Percentiles rank a stretch among this genome's conserved stretches.
These are phyloP conservation scores for Ptyas mucosa DNA, from an alignment of 2,113 vertebrate species.

Conservation along the genomic window DNA sequence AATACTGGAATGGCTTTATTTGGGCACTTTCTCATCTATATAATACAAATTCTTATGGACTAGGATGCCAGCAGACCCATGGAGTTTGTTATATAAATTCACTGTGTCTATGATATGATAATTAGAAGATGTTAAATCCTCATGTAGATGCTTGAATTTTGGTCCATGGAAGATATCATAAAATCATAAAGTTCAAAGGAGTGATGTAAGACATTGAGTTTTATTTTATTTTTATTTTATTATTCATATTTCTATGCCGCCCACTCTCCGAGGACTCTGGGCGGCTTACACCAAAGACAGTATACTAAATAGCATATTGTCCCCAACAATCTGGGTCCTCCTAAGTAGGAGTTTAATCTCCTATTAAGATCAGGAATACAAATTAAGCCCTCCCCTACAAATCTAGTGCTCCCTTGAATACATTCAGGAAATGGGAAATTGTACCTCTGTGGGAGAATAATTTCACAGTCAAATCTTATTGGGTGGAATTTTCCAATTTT, in stretches of 20 bases:
- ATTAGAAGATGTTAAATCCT: background rate
- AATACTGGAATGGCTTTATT: background rate
- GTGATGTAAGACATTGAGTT: background rate
- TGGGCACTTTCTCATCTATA: background rate
- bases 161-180: background rate
- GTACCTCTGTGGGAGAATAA: background rate
- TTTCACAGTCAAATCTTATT: background rate
- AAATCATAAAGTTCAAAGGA: background rate
- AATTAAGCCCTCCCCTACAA: background rate
- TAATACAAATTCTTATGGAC: background rate
- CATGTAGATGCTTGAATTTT: background rate
- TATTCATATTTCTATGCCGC: too few relatives aligned
- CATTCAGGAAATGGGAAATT: background rate
- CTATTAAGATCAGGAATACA: background rate
- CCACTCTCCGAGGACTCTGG: too few relatives aligned
- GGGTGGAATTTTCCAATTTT: background rate
- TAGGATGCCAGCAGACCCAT: background rate
- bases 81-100: background rate
- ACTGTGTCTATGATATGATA: background rate
- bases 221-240: background rate
- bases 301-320: too few relatives aligned
- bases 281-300: too few relatives aligned
- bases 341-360: background rate
- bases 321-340: too few relatives aligned
- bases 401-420: background rate